phyloP scores from a whole-genome alignment of 2,797 vertebrate species.

The Malurus splendens region DNA sequence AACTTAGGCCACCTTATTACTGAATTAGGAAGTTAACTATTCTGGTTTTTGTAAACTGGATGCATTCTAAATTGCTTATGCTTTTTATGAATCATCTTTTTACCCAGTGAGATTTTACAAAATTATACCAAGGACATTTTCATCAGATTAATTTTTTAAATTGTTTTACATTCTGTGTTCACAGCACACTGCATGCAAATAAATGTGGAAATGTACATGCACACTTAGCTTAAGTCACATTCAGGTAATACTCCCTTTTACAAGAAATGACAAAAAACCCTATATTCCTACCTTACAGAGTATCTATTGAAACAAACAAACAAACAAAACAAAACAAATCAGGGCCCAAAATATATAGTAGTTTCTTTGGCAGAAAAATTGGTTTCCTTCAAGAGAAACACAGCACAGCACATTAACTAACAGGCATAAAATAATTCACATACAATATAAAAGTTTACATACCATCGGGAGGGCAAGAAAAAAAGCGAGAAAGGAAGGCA shows the following conservation, averaged over 20 bases:
- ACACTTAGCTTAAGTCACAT: neutral
- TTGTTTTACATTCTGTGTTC: neutral
- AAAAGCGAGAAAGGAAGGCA: neutral
- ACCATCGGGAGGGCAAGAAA: slow-evolving; percentile 22
- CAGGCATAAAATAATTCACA: slow-evolving; percentile 52
- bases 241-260: neutral
- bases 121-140: neutral
- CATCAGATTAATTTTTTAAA: neutral
- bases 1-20: neutral
- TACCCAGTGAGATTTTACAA: neutral
- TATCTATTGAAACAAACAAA: slow-evolving; percentile 22
- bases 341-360: slow-evolving; percentile 18
- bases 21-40: neutral
- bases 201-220: neutral
- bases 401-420: slow-evolving; percentile 50
- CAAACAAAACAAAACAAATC: slow-evolving; percentile 21
- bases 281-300: neutral
- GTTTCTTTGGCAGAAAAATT: slow-evolving; percentile 29
- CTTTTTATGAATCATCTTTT: neutral
- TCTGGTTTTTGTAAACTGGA: neutral
- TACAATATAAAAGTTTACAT: slow-evolving; percentile 46
- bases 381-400: slow-evolving; percentile 25
- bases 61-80: neutral
- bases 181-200: neutral
- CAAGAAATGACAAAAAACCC: neutral